A percentile compares a stretch with the other conserved stretches of the same genome.
phyloP scores from a whole-genome alignment of 1,140 invertebrate species.

The Xylocopa sonorina region DNA sequence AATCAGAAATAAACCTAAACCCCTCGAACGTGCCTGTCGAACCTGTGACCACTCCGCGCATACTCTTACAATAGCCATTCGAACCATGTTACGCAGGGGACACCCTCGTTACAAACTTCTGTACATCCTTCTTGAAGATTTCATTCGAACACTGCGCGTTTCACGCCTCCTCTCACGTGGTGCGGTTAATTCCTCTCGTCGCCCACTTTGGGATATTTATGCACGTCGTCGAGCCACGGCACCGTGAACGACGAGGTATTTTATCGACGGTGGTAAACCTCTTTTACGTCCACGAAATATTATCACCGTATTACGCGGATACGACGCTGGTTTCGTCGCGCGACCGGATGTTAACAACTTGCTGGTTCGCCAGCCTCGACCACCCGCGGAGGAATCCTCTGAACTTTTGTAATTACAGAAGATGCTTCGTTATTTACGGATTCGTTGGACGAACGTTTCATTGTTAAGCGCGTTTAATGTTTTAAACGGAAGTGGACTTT shows the following conservation, averaged over 20 bases:
- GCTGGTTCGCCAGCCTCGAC: too few relatives aligned
- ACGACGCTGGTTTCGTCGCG: background rate
- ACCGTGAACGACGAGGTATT: slow-evolving; percentile 29
- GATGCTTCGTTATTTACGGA: too few relatives aligned
- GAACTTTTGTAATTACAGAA: too few relatives aligned
- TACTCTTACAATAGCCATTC: background rate
- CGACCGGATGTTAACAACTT: background rate
- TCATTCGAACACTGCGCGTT: background rate
- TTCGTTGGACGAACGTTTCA: too few relatives aligned
- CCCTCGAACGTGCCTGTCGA: background rate
- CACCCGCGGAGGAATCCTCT: too few relatives aligned
- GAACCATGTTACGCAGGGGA: background rate
- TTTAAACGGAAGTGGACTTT: too few relatives aligned
- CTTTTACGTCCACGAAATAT: background rate
- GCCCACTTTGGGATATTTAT: slow-evolving; percentile 7
- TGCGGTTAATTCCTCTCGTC: slow-evolving; percentile 19
- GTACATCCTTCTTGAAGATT: background rate
- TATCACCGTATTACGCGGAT: background rate
- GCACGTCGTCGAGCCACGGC: slow-evolving; percentile 12
- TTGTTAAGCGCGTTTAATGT: too few relatives aligned
- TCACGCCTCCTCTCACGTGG: background rate
- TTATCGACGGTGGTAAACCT: background rate
- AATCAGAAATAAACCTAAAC: slow-evolving; percentile 59
- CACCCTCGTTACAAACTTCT: background rate
- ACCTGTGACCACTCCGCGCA: background rate